Evolutionary conservation across 2,888 invertebrate genomes (phyloP).

Genomic region (Geophilus truncorum): DNA sequence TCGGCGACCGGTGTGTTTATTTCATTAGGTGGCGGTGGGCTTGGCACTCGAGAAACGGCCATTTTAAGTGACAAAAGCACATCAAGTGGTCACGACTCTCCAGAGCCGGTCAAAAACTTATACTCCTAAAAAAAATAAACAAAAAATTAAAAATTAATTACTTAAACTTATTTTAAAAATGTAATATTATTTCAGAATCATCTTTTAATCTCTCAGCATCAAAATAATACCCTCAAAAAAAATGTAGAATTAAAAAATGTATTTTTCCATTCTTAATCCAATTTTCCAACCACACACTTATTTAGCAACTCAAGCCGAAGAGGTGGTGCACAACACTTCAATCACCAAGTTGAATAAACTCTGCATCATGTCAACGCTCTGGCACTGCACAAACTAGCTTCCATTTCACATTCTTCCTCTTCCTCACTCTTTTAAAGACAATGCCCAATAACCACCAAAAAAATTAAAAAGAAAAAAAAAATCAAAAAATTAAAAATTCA

Average conservation of each 20-base stretch:
- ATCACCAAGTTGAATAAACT: slow-evolving; percentile 14
- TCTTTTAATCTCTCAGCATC: too few relatives aligned
- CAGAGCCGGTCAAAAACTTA: slow-evolving; percentile 12
- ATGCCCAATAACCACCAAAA: background rate
- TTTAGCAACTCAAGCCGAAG: background rate
- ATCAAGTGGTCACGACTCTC: slow-evolving; percentile 9
- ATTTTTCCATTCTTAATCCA: background rate
- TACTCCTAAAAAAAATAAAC: background rate
- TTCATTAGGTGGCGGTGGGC: slow-evolving; percentile 68
- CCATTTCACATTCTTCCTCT: slow-evolving; percentile 18
- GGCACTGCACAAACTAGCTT: slow-evolving; percentile 19
- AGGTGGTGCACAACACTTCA: slow-evolving; percentile 17
- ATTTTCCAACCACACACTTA: background rate
- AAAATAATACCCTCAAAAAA: too few relatives aligned
- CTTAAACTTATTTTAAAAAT: too few relatives aligned
- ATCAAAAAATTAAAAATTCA: background rate
- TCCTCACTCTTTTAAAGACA: slow-evolving; percentile 1
- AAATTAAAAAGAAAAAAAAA: background rate
- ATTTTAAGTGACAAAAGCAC: slow-evolving; percentile 49
- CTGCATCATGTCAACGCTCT: slow-evolving; percentile 16
- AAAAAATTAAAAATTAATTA: background rate
- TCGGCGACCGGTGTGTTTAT: slow-evolving; percentile 96
- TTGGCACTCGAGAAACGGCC: slow-evolving; percentile 95
- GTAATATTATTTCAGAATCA: too few relatives aligned
- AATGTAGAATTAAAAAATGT: background rate